Percentiles rank a stretch among this genome's conserved stretches.
Conservation (phyloP, 2,888 invertebrate species). For the Lamellibrachia satsuma region DNA sequence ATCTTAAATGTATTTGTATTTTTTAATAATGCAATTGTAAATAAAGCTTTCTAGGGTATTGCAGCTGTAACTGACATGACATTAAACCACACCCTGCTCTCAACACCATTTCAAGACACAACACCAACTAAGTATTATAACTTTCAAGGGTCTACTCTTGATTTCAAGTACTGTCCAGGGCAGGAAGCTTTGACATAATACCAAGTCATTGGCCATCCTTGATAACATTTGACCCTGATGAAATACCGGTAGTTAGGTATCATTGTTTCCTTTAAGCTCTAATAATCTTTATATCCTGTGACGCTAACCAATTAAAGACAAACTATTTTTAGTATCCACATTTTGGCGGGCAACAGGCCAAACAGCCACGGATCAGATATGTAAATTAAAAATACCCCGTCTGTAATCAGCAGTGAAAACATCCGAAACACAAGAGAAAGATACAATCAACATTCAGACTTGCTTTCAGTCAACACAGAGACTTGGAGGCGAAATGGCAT, state of each 20-base stretch:
- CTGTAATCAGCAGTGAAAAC: neutral
- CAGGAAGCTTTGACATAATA: neutral
- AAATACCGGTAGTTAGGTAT: neutral
- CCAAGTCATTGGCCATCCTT: neutral
- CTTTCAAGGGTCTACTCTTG: neutral
- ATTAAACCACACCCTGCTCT: neutral
- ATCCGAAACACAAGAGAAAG: neutral
- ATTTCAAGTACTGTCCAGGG: neutral
- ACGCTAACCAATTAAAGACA: neutral
- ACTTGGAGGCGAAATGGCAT: neutral
- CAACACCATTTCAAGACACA: neutral
- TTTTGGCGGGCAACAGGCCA: conserved; percentile 3
- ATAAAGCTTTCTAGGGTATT: neutral
- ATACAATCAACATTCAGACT: neutral
- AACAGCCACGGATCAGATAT: neutral
- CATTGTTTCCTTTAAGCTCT: neutral
- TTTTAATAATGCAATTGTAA: neutral
- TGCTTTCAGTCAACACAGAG: neutral
- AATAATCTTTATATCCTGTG: neutral
- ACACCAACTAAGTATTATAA: neutral
- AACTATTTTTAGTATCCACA: neutral
- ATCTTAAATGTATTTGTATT: neutral
- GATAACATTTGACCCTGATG: neutral
- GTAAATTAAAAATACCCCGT: neutral
- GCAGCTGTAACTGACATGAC: neutral